Base-by-base conservation (phyloP, 2,888 invertebrate species). In the Masnerella sp. region DNA sequence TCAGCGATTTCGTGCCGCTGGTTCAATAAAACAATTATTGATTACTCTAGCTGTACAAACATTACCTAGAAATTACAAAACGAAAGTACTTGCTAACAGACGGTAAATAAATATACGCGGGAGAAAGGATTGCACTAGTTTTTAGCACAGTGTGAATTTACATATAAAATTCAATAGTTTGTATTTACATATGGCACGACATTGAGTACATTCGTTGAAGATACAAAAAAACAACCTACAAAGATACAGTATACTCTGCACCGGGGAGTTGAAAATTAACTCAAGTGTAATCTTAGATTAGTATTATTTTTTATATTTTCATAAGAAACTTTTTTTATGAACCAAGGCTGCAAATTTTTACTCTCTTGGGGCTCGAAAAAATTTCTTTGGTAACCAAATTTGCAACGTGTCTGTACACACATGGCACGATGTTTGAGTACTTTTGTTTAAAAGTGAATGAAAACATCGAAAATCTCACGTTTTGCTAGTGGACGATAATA, bases 181-280 rank as follows among this genome's bases (percentile, higher is more conserved):
- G 15, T 70, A 72, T 72, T 61, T 72, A 72, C 72, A 72, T 72
- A 72, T 72, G 72, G 72, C 72, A 72, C 72, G 61, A 67, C 47
- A 56, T 30, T 61, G 67, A 72, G 72, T 72, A 72, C 65, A 61
- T 73, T 62, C 20, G 58, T 68, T 62, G 9, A 36, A 8, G 56
- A 38, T 18, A 45, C 38, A 52, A 15, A 45, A 49, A 61, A 43
- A 36, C 32, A 45, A 32, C 43, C 56, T 38, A 20, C 17, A 28
- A 40, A 32, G n/a, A 32, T 11, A 32, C 9, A n/a, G 30, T 30
- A 30, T 30, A 5, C 9, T 30, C 5, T 9, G 30, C 30, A 22
- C 3, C 22, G 3, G n/a, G n/a, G n/a, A n/a, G n/a, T n/a, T n/a
- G n/a, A n/a, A n/a, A n/a, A n/a, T n/a, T n/a, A n/a, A n/a, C n/a